A percentile compares a stretch with the other conserved stretches of the same genome.
phyloP scores from a whole-genome alignment of 2,888 invertebrate species.

The Tinea trinotella region DNA sequence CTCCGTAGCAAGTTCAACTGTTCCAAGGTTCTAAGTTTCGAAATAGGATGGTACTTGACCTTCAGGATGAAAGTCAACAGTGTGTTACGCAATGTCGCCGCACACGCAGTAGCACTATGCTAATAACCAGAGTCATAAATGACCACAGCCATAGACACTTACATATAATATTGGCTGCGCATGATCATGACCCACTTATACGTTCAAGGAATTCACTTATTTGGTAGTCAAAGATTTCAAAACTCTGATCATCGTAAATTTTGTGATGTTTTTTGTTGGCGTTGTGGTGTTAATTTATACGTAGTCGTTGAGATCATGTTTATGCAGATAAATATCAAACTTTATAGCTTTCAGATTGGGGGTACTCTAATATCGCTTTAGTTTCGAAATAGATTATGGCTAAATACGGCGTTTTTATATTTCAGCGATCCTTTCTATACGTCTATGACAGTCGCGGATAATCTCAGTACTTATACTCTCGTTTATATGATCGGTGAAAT shows the following conservation, averaged over 20 bases:
- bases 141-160: constrained; percentile 47
- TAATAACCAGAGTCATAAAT: constrained; percentile 42
- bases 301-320: constrained; percentile 11
- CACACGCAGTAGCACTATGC: constrained; percentile 44
- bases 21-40: constrained; percentile 16
- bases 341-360: neutral
- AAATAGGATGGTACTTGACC: constrained; percentile 44
- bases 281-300: constrained; percentile 13
- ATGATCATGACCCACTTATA: constrained; percentile 66
- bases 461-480: neutral
- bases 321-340: neutral
- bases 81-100: constrained; percentile 49
- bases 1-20: neutral
- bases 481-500: constrained; percentile 8
- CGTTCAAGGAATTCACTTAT: constrained; percentile 71
- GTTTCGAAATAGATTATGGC: neutral
- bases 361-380: neutral
- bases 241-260: constrained; percentile 29
- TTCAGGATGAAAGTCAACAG: constrained; percentile 72
- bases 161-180: constrained; percentile 41
- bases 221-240: constrained; percentile 67
- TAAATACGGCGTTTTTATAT: constrained; percentile 33
- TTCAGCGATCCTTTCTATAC: constrained; percentile 57
- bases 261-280: constrained; percentile 12
- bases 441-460: constrained; percentile 22